These are phyloP conservation scores for Erpobdella octoculata DNA, from an alignment of 2,888 invertebrate species.

Conservation along the genomic window DNA sequence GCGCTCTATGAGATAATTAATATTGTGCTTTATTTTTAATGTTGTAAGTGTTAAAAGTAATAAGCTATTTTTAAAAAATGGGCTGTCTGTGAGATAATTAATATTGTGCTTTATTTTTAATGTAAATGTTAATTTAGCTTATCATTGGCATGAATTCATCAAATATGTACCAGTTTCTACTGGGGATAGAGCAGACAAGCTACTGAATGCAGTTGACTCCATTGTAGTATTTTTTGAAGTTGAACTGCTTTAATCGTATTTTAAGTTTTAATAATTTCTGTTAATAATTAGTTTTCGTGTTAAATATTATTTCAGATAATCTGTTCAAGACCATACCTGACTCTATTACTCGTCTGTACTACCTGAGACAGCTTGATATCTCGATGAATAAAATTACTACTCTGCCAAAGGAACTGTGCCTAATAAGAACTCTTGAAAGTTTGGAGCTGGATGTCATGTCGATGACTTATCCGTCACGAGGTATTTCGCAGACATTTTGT, in stretches of 20 bases:
- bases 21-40: too few relatives aligned
- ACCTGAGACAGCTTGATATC: conserved; percentile 28
- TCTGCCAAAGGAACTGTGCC: conserved; percentile 24
- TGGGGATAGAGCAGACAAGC: too few relatives aligned
- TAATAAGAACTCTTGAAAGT: conserved; percentile 20
- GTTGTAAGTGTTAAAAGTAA: conserved; percentile 26
- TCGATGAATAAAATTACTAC: conserved; percentile 21
- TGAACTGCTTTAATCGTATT: background rate
- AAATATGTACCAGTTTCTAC: too few relatives aligned
- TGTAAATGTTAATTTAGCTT: too few relatives aligned
- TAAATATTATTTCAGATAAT: conserved; percentile 27
- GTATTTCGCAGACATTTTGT: too few relatives aligned
- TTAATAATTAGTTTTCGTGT: background rate
- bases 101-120: too few relatives aligned
- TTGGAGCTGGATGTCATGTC: conserved; percentile 24
- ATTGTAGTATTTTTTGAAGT: too few relatives aligned
- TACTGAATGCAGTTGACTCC: too few relatives aligned
- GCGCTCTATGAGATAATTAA: background rate
- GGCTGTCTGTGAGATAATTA: background rate
- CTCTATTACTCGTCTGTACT: conserved; percentile 14
- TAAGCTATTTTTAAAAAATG: too few relatives aligned
- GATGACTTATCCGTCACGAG: conserved; percentile 28
- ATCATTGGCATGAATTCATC: too few relatives aligned
- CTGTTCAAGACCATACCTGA: conserved; percentile 26
- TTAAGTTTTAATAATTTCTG: background rate